These are phyloP conservation scores for Pituophis catenifer DNA, from an alignment of 2,113 vertebrate genomes.

Conservation along the genomic window DNA sequence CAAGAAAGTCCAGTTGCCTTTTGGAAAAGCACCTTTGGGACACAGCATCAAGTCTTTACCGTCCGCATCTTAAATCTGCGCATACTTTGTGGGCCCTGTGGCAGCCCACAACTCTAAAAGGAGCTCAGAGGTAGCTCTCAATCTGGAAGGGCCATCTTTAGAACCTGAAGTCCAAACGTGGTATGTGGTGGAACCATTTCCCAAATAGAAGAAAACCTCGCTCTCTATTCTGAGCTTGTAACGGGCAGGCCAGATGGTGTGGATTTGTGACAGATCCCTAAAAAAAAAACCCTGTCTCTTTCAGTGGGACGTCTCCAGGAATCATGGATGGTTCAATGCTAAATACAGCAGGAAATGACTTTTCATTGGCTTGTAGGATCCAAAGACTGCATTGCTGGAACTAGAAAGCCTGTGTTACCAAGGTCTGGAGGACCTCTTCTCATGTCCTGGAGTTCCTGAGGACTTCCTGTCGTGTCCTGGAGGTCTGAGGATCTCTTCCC, in stretches of 20 bases:
- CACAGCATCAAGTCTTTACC: conserved; percentile 29
- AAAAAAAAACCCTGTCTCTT: conserved; percentile 24
- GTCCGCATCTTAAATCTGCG: conserved; percentile 56
- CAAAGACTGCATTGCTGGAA: background rate
- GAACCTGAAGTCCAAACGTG: background rate
- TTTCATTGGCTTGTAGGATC: background rate
- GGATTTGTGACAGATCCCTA: conserved; percentile 50
- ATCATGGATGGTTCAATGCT: background rate
- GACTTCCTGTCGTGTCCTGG: no score
- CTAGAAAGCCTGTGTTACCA: background rate
- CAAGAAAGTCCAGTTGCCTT: background rate
- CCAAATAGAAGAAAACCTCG: conserved; percentile 38
- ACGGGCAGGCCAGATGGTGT: conserved; percentile 36
- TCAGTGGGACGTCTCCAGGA: conserved; percentile 41
- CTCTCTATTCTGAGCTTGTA: conserved; percentile 34
- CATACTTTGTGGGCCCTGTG: conserved; percentile 14
- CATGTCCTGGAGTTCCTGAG: background rate
- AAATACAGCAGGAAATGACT: background rate
- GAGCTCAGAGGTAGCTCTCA: conserved; percentile 44
- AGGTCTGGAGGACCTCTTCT: background rate
- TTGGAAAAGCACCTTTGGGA: background rate
- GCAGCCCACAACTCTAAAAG: conserved; percentile 48
- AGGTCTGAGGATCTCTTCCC: background rate
- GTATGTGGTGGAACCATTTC: conserved; percentile 26
- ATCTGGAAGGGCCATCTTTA: conserved; percentile 44